Percentiles rank a stretch among this genome's conserved stretches.
These are phyloP conservation scores for Hydra vulgaris DNA, from an alignment of 30 jellyfish, hydroid and myxozoan species.

Conservation along the genomic window DNA sequence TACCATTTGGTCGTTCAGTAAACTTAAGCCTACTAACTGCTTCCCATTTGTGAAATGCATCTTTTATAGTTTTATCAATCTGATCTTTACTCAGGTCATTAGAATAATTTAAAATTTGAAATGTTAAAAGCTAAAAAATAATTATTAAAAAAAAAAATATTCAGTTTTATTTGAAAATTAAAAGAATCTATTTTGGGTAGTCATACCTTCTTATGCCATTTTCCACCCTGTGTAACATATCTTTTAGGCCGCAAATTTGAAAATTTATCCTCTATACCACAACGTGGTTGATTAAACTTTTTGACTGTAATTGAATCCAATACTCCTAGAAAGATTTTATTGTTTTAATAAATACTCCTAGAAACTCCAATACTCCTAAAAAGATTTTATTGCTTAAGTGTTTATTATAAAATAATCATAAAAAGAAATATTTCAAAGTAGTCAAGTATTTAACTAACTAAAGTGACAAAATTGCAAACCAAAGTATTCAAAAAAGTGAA, in stretches of 20 bases:
- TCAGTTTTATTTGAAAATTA: no score
- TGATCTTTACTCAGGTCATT: conserved; percentile 27
- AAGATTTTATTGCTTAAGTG: no score
- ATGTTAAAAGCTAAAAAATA: conserved; percentile 43
- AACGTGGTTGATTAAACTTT: conserved; percentile 50
- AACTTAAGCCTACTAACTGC: conserved; percentile 43
- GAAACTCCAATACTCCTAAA: no score
- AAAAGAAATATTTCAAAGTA: no score
- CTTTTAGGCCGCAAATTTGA: conserved; percentile 23
- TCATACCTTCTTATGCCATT: conserved; percentile 67
- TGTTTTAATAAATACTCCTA: no score
- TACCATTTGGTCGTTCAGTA: conserved; percentile 33
- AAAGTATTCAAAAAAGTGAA: no score
- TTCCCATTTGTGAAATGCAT: conserved; percentile 59
- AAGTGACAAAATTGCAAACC: no score
- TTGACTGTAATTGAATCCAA: conserved; percentile 40
- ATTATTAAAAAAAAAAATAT: not conserved
- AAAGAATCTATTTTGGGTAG: not conserved
- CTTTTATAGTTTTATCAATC: conserved; percentile 34
- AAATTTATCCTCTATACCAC: conserved; percentile 65
- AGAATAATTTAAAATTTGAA: conserved; percentile 35
- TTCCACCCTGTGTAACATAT: conserved; percentile 64
- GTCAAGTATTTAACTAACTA: no score
- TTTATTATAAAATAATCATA: no score
- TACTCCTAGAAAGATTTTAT: no score